These are phyloP conservation scores for Drosophila athabasca DNA, from an alignment of 1,140 invertebrate genomes.

Conservation along the genomic window DNA sequence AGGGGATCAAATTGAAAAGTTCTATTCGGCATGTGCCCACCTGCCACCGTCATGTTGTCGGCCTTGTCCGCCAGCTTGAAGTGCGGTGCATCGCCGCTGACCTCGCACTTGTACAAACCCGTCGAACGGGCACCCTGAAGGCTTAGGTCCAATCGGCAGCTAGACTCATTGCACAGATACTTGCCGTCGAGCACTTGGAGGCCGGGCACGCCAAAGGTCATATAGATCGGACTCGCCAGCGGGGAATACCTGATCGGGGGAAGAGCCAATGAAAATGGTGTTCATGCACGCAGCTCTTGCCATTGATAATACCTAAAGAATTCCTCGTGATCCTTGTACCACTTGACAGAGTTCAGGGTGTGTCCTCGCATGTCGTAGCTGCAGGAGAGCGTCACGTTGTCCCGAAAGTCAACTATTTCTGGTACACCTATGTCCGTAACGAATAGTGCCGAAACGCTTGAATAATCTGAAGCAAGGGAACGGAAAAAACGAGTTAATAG, in stretches of 20 bases:
- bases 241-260: slow-evolving; percentile 72
- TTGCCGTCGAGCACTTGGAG: slow-evolving; percentile 90
- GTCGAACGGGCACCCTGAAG: slow-evolving; percentile 84
- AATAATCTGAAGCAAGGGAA: slow-evolving; percentile 47
- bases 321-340: slow-evolving; percentile 90
- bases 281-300: not conserved
- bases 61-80: slow-evolving; percentile 86
- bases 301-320: slow-evolving; percentile 86
- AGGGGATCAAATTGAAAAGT: slow-evolving; percentile 29
- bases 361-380: slow-evolving; percentile 86
- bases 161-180: slow-evolving; percentile 85
- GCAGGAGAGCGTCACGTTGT: slow-evolving; percentile 85
- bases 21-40: slow-evolving; percentile 71
- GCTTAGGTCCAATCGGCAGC: slow-evolving; percentile 85
- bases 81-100: slow-evolving; percentile 87
- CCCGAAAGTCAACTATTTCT: slow-evolving; percentile 85
- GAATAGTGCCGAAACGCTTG: slow-evolving; percentile 57
- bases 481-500: slow-evolving; percentile 16
- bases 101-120: slow-evolving; percentile 86
- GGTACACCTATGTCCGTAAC: slow-evolving; percentile 83
- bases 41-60: slow-evolving; percentile 87
- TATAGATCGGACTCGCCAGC: slow-evolving; percentile 74
- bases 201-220: slow-evolving; percentile 84
- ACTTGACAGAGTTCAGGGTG: slow-evolving; percentile 90
- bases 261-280: not conserved